These are phyloP conservation scores for Mesoligia furuncula DNA, from an alignment of 2,888 invertebrate species.

Conservation along the genomic window DNA sequence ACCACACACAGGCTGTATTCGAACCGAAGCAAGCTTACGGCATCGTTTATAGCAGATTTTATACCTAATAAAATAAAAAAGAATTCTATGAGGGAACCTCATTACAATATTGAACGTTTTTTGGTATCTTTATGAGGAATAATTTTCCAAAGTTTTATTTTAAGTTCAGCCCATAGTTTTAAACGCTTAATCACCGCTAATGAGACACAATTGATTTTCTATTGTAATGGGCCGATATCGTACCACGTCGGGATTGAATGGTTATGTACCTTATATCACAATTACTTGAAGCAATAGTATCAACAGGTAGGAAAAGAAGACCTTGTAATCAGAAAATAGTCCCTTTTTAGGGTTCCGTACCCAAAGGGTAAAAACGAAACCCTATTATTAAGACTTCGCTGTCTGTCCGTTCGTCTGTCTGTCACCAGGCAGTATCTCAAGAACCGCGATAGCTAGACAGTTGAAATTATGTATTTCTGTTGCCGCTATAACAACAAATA, in stretches of 20 bases:
- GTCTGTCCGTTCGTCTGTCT: too few relatives aligned
- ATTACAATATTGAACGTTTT: constrained; percentile 17
- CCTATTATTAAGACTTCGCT: too few relatives aligned
- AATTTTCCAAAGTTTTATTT: neutral
- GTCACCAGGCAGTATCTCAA: too few relatives aligned
- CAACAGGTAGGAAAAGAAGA: neutral
- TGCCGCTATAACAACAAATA: too few relatives aligned
- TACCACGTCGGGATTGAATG: too few relatives aligned
- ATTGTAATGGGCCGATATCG: too few relatives aligned
- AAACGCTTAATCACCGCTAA: too few relatives aligned
- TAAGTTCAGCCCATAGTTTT: neutral
- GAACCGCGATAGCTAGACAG: too few relatives aligned
- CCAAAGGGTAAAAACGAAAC: too few relatives aligned
- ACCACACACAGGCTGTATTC: constrained; percentile 22
- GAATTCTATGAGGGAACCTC: neutral
- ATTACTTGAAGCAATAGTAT: neutral
- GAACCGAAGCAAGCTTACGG: constrained; percentile 22
- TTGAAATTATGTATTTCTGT: too few relatives aligned
- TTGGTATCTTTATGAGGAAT: neutral
- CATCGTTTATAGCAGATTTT: constrained; percentile 24
- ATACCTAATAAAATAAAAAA: neutral
- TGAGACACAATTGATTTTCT: too few relatives aligned
- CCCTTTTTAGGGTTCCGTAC: too few relatives aligned
- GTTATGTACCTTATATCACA: neutral
- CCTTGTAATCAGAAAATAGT: neutral